phyloP scores from a whole-genome alignment of 1,140 invertebrate genomes.

The Drepana arcuata region DNA sequence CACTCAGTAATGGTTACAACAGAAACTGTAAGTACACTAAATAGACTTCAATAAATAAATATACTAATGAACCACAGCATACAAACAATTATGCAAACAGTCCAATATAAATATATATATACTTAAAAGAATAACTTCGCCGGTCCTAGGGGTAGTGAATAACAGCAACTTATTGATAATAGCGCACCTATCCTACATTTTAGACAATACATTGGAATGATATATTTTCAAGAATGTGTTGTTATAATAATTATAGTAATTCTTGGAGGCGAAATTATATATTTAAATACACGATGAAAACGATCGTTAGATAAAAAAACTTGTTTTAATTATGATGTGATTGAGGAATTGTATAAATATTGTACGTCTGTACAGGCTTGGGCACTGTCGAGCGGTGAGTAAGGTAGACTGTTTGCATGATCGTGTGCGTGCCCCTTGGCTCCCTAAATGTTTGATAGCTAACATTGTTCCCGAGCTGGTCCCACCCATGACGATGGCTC shows the following conservation, averaged over 20 bases:
- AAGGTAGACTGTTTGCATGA: constrained; percentile 37
- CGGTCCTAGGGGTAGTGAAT: constrained; percentile 8
- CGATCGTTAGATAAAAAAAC: too few species aligned
- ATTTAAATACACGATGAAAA: background rate
- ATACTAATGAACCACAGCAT: constrained; percentile 38
- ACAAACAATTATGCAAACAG: constrained; percentile 53
- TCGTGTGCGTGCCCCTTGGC: constrained; percentile 42
- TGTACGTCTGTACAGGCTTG: too few species aligned
- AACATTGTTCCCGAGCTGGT: constrained; percentile 68
- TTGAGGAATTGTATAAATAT: too few species aligned
- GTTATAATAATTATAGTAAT: constrained; percentile 49
- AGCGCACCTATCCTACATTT: constrained; percentile 62
- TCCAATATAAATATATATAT: constrained; percentile 3
- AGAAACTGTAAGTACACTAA: constrained; percentile 31
- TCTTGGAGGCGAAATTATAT: constrained; percentile 24
- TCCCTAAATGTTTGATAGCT: constrained; percentile 64
- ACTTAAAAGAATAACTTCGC: constrained; percentile 2
- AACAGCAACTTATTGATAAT: constrained; percentile 35
- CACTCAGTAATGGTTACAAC: constrained; percentile 25
- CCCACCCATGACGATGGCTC: constrained; percentile 69
- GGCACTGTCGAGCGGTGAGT: too few species aligned
- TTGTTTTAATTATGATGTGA: too few species aligned
- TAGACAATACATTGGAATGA: constrained; percentile 67
- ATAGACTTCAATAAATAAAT: constrained; percentile 45
- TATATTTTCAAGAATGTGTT: constrained; percentile 67